Percentiles rank a stretch among this genome's conserved stretches.
Conservation (phyloP, 2,888 invertebrate genomes). For the Boloria selene region DNA sequence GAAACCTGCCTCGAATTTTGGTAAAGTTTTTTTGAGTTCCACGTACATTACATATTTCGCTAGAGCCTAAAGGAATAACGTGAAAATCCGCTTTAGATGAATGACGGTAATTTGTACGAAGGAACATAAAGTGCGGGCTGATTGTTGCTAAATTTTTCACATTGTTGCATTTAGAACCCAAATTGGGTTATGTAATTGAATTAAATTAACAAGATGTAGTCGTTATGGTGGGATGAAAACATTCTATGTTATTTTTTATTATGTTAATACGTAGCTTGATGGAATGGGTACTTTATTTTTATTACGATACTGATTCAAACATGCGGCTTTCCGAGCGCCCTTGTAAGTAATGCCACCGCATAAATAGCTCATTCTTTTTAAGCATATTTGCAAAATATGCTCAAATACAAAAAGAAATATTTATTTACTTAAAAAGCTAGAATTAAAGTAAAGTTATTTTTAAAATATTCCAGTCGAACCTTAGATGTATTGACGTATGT, state of each 20-base stretch:
- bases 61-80: constrained; percentile 38
- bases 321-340: too few relatives aligned
- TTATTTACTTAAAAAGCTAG: too few relatives aligned
- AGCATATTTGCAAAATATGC: too few relatives aligned
- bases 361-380: too few relatives aligned
- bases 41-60: constrained; percentile 41
- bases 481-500: too few relatives aligned
- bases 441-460: too few relatives aligned
- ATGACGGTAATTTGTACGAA: constrained; percentile 45
- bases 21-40: constrained; percentile 35
- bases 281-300: constrained; percentile 1
- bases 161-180: constrained; percentile 9
- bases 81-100: constrained; percentile 40
- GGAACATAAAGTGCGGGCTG: constrained; percentile 42
- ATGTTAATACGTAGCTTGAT: not conserved
- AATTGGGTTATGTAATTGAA: constrained; percentile 18
- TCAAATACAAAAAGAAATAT: too few relatives aligned
- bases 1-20: constrained; percentile 32
- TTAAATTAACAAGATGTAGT: constrained; percentile 16
- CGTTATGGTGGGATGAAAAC: constrained; percentile 10
- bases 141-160: constrained; percentile 45
- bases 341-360: too few relatives aligned
- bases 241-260: constrained; percentile 6
- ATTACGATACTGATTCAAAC: not conserved
- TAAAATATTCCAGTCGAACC: too few relatives aligned